Base-by-base conservation (phyloP, 2,888 invertebrate genomes). In the Ichneumon xanthorius region DNA sequence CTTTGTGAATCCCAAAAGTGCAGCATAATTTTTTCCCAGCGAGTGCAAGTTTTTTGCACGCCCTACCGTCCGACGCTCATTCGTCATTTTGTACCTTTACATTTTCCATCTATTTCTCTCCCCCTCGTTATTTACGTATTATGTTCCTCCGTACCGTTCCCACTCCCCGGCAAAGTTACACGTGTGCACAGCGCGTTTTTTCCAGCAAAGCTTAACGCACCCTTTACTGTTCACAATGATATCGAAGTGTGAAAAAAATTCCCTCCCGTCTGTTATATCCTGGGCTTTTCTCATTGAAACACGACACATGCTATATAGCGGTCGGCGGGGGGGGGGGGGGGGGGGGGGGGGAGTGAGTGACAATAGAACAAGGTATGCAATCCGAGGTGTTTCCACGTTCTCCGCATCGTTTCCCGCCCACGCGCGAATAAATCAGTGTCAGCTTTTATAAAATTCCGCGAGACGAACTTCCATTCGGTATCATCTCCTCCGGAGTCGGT, bases 211-310 rank as follows among this genome's bases (percentile, higher is more conserved):
- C 65, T 4, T 22, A 33, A 19, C 30, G 0, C 19, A 19, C n/a
- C 26, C 6, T 63, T 75, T 65, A 5, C 50, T 50, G 45, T 30
- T 30, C n/a, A 65, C 33, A 33, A 19, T 65, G 33, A 14, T 48
- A 19, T 65, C 37, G 50, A 63, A 14, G 19, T 19, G 65, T 19
- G 22, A 33, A 26, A 58, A 58, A 58, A 58, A 58, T 58, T 9
- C 58, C 4, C 58, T 22, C 26, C 9, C 58, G 22, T 58, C 58
- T 26, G 58, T 58, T 55, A 40, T 16, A 58, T 14, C 11, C 61
- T 19, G 45, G n/a, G 19, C 30, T 63, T 61, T 53, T 37, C 22
- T 33, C 37, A 76, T 53, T 76, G 65, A 53, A 76, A 76, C 22
- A 22, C 65, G 33, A 61, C 45, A 61, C 61, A 7, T 26, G 11